Base-by-base conservation (phyloP, 2,888 invertebrate genomes). In the Pachymerium ferrugineum region DNA sequence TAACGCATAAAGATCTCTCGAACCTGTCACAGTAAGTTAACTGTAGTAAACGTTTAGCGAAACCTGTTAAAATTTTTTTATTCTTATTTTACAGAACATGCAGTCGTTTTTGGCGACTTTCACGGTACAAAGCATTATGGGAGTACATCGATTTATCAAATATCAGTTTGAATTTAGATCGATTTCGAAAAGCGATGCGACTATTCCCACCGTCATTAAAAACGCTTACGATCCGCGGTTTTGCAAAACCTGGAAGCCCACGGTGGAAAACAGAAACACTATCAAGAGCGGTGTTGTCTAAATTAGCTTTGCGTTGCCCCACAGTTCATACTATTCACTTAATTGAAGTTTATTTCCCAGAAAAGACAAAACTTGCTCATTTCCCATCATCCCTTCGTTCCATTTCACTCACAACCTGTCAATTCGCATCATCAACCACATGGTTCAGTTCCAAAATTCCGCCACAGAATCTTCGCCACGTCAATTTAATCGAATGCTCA, bases 191-290 rank as follows among this genome's bases (percentile, higher is more conserved):
- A 68, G 29, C 47, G 14, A 16, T 47, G 47, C 47, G 47, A 3
- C 22, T 47, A 16, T 47, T 47, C 16, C 47, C 16, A 16, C 16
- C 16, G 25, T 22, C 68, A 12, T 30, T 25, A n/a, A 68, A 68
- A 68, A 16, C 16, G 5, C 14, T 68, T 6, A 68, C 28, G n/a
- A 68, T 68, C 3, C 28, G 68, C 5, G 68, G 68, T n/a, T 68
- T 29, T 6, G 68, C 30, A 16, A 25, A 22, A 3, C n/a, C 68
- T 8, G 68, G 68, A 3, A 68, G 29, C 25, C 22, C 68, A 3
- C 68, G 68, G 8, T 68, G 68, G 68, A 68, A 68, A 68, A 68
- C 25, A 2, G 68, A 68, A 25, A 68, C 68, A n/a, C 22, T 68
- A 1, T 68, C 68, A 4, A 6, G 14, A 68, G 19, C 3, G n/a